phyloP scores from a whole-genome alignment of 2,888 invertebrate species.

The Elaeidobius kamerunicus region DNA sequence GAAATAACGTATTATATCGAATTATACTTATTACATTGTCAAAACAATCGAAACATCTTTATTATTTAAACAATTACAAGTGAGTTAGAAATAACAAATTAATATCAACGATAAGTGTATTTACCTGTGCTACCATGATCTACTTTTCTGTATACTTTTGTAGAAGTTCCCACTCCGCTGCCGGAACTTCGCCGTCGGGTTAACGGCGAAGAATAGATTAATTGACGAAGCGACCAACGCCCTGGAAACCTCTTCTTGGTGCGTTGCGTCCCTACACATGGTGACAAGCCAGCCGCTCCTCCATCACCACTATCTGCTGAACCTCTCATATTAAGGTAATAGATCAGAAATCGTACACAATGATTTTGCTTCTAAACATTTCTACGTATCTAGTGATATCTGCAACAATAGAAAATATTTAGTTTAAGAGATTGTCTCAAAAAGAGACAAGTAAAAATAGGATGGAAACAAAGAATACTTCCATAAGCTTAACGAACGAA shows the following conservation, averaged over 20 bases:
- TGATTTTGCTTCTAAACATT: no score
- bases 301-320: slow-evolving; percentile 35
- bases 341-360: no score
- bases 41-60: no score
- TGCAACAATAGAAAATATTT: neutral
- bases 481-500: no score
- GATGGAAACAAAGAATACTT: slow-evolving; percentile 5
- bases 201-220: slow-evolving; percentile 69
- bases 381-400: neutral
- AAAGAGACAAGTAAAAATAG: slow-evolving; percentile 16
- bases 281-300: slow-evolving; percentile 38
- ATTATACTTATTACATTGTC: no score
- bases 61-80: no score
- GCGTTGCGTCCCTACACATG: slow-evolving; percentile 45
- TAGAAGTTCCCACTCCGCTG: slow-evolving; percentile 28
- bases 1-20: no score
- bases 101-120: neutral
- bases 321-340: slow-evolving; percentile 37
- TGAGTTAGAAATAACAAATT: no score
- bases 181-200: slow-evolving; percentile 59
- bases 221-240: slow-evolving; percentile 65
- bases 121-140: slow-evolving; percentile 31
- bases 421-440: slow-evolving; percentile 7
- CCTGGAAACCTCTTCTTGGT: slow-evolving; percentile 49
- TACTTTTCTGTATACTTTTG: slow-evolving; percentile 23